Percentiles rank a stretch among this genome's conserved stretches.
phyloP scores from a whole-genome alignment of 1,140 invertebrate species.

The Colletes latitarsis region DNA sequence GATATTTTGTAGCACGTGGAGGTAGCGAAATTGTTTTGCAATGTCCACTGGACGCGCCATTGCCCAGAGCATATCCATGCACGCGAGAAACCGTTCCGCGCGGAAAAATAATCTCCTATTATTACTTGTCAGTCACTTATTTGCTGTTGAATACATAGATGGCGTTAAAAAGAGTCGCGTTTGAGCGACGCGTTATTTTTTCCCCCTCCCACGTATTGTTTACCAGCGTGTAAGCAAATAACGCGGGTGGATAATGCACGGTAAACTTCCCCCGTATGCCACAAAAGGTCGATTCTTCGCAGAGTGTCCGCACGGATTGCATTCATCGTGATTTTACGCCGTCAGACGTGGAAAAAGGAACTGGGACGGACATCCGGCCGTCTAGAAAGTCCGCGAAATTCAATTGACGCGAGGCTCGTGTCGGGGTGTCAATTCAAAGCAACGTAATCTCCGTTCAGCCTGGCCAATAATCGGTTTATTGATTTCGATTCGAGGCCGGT shows the following conservation, averaged over 20 bases:
- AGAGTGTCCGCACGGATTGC: constrained; percentile 39
- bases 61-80: neutral
- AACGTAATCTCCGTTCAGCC: constrained; percentile 73
- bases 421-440: constrained; percentile 73
- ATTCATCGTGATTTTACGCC: constrained; percentile 41
- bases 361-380: constrained; percentile 71
- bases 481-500: constrained; percentile 70
- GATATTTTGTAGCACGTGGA: too few species aligned
- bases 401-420: constrained; percentile 60
- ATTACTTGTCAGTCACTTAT: neutral
- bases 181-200: neutral
- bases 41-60: neutral
- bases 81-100: neutral
- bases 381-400: constrained; percentile 66
- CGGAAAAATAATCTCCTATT: neutral
- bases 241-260: constrained; percentile 9
- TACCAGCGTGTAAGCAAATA: constrained; percentile 22
- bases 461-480: constrained; percentile 76
- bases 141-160: neutral
- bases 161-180: neutral
- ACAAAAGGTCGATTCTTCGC: constrained; percentile 43
- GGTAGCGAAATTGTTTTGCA: too few species aligned
- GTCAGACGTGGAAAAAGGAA: constrained; percentile 64
- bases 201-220: constrained; percentile 2
- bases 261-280: constrained; percentile 11